Evolutionary conservation across 30 jellyfish, hydroid and myxozoan genomes (phyloP).

Genomic region (Aurelia sp.): DNA sequence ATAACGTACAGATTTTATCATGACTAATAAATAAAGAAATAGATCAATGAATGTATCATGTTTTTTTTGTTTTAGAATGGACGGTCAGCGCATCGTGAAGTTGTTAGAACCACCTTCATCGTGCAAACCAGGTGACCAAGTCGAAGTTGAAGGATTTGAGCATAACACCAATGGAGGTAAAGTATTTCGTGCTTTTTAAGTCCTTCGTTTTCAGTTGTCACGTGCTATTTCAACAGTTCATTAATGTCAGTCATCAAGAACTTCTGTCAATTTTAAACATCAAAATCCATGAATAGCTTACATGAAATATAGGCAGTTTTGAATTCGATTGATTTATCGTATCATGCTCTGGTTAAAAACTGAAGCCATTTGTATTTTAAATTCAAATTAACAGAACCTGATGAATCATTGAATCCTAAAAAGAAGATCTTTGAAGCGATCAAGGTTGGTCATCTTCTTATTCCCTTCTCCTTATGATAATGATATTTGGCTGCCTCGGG

Average conservation of each 20-base stretch:
- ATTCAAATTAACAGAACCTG: slow-evolving; percentile 74
- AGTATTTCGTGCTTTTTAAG: too few relatives aligned
- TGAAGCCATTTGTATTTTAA: neutral
- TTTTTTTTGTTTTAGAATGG: slow-evolving; percentile 65
- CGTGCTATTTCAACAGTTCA: too few relatives aligned
- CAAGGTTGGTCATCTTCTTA: slow-evolving; percentile 60
- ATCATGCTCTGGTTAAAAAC: too few relatives aligned
- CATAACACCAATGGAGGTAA: slow-evolving; percentile 78
- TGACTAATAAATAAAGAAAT: neutral
- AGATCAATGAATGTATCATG: neutral
- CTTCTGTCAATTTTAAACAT: too few relatives aligned
- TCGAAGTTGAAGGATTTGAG: slow-evolving; percentile 74
- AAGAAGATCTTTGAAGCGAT: slow-evolving; percentile 92
- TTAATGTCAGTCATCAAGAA: too few relatives aligned
- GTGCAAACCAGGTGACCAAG: slow-evolving; percentile 89
- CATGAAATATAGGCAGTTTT: too few relatives aligned
- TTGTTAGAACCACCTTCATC: slow-evolving; percentile 79
- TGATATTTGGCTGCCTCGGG: too few relatives aligned
- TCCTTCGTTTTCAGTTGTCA: too few relatives aligned
- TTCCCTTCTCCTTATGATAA: too few relatives aligned
- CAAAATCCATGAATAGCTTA: too few relatives aligned
- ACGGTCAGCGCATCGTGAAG: slow-evolving; percentile 75
- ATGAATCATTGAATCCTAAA: slow-evolving; percentile 87
- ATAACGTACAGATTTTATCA: too few relatives aligned
- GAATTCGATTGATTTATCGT: too few relatives aligned